Evolutionary conservation across 2,113 vertebrate genomes (phyloP), one percentile per base, ranked within the genome.

Genomic region (Numida meleagris): DNA sequence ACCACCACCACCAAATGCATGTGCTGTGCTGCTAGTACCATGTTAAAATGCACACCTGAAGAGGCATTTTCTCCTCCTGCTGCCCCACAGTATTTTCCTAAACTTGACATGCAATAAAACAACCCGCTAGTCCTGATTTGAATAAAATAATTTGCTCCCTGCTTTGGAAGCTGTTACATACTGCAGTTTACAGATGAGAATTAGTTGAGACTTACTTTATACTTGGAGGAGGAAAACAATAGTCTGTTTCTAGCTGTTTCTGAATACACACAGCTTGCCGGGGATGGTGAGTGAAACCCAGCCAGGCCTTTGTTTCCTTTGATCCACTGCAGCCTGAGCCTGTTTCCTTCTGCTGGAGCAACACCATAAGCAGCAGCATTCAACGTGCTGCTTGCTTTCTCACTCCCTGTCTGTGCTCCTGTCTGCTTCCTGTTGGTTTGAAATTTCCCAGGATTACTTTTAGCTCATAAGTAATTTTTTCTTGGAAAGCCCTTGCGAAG

Each of bases 381-480:
- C 95, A 96, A 95, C 94, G 86, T 34, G 68, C 48, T 55, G 79
- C 89, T 95, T 96, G 94, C 91, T 94, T 96, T 94, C 87, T 89
- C 79, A 29, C 34, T 48, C 95, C 31, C 57, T 88, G 85, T 88
- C 94, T 96, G 67, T 82, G 57, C 72, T 82, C 68, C 10, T 58
- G 55, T 58, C 55, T n/a, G 55, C 55, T 58, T 95, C 63, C 57
- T 85, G 82, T 94, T 75, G 72, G 59, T 82, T 74, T 95, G 75
- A 97, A 93, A 91, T 83, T 93, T 95, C 76, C 82, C 76, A 89
- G 68, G 89, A 93, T 93, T 91, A 95, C 95, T 97, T 96, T 96
- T 93, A 95, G 85, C 65, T 80, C 1, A 0, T 18, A 6, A 86
- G 58, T 18, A 50, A 67, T 79, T 62, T 93, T 93, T 95, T 95